Evolutionary conservation across 2,888 invertebrate species (phyloP).

Genomic region (Stomorhina lunata): DNA sequence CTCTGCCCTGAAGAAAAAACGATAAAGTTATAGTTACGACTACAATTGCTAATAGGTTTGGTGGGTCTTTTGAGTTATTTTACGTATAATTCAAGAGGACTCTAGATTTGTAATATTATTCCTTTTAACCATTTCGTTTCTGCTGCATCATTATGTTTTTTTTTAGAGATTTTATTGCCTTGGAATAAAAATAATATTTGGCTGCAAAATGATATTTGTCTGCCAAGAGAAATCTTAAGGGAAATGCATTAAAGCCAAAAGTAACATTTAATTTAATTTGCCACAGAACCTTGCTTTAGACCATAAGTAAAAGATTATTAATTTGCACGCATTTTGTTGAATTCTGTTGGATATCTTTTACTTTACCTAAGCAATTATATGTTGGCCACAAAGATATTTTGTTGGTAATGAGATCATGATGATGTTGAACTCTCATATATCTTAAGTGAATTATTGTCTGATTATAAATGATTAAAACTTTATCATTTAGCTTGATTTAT

Average conservation of each 20-base stretch:
- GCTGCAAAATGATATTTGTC: neutral
- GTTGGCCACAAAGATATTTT: neutral
- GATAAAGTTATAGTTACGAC: too few relatives aligned
- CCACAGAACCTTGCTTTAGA: neutral
- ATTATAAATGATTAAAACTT: constrained; percentile 60
- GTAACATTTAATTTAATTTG: constrained; percentile 40
- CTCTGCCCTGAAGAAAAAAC: constrained; percentile 15
- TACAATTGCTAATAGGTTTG: constrained; percentile 31
- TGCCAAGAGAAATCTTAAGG: constrained; percentile 11
- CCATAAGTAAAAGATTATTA: constrained; percentile 20
- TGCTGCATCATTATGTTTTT: constrained; percentile 8
- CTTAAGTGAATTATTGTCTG: constrained; percentile 44
- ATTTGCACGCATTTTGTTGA: constrained; percentile 21
- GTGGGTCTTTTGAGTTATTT: constrained; percentile 18
- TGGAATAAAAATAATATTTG: constrained; percentile 31
- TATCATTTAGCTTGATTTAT: constrained; percentile 57
- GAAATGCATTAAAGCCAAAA: constrained; percentile 35
- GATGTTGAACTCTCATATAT: neutral
- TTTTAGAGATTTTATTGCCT: neutral
- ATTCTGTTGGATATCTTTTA: neutral
- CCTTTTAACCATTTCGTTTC: neutral
- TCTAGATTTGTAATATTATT: neutral
- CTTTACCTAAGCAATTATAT: constrained; percentile 5
- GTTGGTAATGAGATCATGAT: neutral
- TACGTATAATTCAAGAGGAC: constrained; percentile 9